phyloP scores from a whole-genome alignment of 2,113 vertebrate genomes.

The Menura novaehollandiae region DNA sequence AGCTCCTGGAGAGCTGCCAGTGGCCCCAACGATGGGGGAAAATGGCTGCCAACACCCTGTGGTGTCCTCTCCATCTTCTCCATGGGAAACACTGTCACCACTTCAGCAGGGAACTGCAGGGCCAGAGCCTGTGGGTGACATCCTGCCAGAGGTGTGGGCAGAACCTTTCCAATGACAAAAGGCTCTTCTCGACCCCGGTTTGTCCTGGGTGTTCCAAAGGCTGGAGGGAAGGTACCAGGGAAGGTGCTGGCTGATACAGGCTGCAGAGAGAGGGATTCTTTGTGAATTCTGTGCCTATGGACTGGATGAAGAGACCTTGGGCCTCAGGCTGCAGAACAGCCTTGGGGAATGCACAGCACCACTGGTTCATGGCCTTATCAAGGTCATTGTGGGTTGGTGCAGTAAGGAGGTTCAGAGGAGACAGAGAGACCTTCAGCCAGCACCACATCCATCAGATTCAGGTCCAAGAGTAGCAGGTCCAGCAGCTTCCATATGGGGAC shows the following conservation, averaged over 20 bases:
- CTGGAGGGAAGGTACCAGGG: not conserved
- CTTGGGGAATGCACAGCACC: not conserved
- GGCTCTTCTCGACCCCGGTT: not conserved
- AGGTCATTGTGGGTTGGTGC: not conserved
- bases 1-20: not conserved
- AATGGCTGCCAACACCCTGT: not conserved
- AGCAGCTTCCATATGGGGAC: not conserved
- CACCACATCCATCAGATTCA: too few species aligned
- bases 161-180: not conserved
- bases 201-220: not conserved
- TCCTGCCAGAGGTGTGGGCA: not conserved
- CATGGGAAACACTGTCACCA: not conserved
- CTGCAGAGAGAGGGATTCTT: not conserved
- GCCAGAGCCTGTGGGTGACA: not conserved
- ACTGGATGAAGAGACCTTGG: not conserved
- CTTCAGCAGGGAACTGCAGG: not conserved
- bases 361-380: not conserved
- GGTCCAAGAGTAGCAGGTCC: too few species aligned
- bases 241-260: not conserved
- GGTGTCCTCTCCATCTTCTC: not conserved
- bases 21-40: not conserved
- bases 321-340: not conserved
- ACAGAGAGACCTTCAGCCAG: not conserved
- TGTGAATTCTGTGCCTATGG: not conserved
- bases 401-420: not conserved